phyloP scores from a whole-genome alignment of 2,113 vertebrate species.

The Rynchops niger region DNA sequence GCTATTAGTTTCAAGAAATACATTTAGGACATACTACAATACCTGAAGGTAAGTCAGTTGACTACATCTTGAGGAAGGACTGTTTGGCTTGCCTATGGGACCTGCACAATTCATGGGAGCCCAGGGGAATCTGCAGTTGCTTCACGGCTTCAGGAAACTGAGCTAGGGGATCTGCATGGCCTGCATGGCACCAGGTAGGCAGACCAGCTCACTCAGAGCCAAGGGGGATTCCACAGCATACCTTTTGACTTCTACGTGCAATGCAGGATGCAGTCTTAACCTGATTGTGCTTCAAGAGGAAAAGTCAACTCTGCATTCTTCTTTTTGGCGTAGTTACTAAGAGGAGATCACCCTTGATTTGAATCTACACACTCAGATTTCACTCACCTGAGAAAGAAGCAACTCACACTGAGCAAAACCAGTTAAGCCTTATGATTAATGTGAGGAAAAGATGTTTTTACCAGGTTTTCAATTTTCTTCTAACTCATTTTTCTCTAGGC shows the following conservation, averaged over 20 bases:
- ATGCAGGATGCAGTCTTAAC: neutral
- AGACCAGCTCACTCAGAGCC: neutral
- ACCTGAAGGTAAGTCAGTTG: neutral
- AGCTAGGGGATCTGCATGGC: neutral
- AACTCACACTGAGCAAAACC: neutral
- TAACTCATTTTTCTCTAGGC: constrained; percentile 16
- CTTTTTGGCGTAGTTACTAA: neutral
- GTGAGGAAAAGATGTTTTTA: neutral
- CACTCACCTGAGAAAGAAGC: neutral
- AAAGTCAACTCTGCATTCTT: neutral
- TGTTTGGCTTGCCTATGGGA: neutral
- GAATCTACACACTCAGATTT: neutral
- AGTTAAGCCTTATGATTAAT: neutral
- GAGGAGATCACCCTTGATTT: neutral
- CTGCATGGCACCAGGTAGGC: rapidly evolving
- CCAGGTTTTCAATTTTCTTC: neutral
- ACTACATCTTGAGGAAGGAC: neutral
- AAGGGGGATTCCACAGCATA: rapidly evolving
- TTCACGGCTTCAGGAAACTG: neutral
- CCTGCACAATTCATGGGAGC: neutral
- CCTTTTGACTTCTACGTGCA: neutral
- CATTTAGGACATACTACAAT: neutral
- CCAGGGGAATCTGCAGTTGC: neutral
- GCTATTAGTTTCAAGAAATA: neutral
- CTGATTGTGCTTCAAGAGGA: rapidly evolving